Base-by-base conservation (phyloP, 2,797 vertebrate species). In the Sarcoramphus papa region DNA sequence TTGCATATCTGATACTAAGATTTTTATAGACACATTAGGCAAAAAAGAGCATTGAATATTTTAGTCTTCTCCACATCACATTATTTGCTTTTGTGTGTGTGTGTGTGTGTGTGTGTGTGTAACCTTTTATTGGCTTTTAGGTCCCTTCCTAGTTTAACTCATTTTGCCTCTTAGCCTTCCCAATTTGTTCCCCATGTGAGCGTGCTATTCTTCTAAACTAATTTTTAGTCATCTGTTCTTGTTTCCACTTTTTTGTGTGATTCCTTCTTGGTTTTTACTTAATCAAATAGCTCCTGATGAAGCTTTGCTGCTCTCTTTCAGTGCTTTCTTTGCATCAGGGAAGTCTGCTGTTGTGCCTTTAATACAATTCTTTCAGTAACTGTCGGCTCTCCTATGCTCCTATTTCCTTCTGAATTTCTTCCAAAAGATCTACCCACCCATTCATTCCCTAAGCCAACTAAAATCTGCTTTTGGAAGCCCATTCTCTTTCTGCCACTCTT, bases 341-440 rank as follows among this genome's bases (percentile, higher is more conserved):
- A 75, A 86, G 17, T 63, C 47, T 73, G 84, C 53, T 85, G 18
- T 73, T 92, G 40, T 77, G 67, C 84, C 78, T 94, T 89, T 85
- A 85, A 87, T 60, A 63, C 12, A 22, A 28, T 78, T 65, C 35
- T 78, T 85, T 92, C 45, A 62, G 21, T 90, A 84, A 65, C 50
- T 76, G 31, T 74, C 6, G 1, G 72, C 50, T 87, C 33, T 95
- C n/a, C 51, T 89, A 19, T 87, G 67, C 33, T 95, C 40, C 53
- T 35, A 28, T 91, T 96, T 93, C 53, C 60, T 92, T 91, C 72
- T 77, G 72, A 83, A 83, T 92, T 85, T 90, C 45, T 92, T 95
- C 72, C 60, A 74, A 41, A 85, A 95, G 50, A 57, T 85, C 51
- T 82, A 56, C 60, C 56, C 78, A 88, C 64, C 81, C 21, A 4